phyloP scores from a whole-genome alignment of 2,113 vertebrate species.

The Phalacrocorax pelagicus region DNA sequence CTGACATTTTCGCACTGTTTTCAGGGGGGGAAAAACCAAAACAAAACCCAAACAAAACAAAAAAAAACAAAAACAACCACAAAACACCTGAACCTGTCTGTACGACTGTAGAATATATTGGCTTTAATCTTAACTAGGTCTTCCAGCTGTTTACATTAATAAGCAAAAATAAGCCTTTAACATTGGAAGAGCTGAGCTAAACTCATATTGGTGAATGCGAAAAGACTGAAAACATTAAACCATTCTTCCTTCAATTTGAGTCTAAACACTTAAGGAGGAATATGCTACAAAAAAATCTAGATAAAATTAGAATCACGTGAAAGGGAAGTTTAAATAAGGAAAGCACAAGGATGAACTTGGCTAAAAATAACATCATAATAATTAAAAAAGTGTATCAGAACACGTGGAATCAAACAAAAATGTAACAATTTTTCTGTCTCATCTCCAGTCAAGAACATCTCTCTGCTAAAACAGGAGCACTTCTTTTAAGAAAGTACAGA shows the following conservation, averaged over 20 bases:
- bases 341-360: neutral
- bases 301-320: neutral
- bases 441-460: neutral
- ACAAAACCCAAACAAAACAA: neutral
- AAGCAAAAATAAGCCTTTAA: neutral
- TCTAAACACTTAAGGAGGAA: neutral
- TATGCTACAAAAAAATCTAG: neutral
- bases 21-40: neutral
- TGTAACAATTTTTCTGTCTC: neutral
- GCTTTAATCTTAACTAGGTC: neutral
- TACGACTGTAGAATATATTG: neutral
- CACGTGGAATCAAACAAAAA: neutral
- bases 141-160: neutral
- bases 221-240: neutral
- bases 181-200: neutral
- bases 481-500: neutral
- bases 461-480: neutral
- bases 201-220: neutral
- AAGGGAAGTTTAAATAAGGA: constrained; percentile 15
- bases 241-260: neutral
- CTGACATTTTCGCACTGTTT: neutral
- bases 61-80: too few relatives aligned
- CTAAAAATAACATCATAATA: constrained; percentile 22
- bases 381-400: neutral
- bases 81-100: neutral